Percentiles rank a stretch among this genome's conserved stretches.
These are phyloP conservation scores for Altica lythri DNA, from an alignment of 2,888 invertebrate species.

Conservation along the genomic window DNA sequence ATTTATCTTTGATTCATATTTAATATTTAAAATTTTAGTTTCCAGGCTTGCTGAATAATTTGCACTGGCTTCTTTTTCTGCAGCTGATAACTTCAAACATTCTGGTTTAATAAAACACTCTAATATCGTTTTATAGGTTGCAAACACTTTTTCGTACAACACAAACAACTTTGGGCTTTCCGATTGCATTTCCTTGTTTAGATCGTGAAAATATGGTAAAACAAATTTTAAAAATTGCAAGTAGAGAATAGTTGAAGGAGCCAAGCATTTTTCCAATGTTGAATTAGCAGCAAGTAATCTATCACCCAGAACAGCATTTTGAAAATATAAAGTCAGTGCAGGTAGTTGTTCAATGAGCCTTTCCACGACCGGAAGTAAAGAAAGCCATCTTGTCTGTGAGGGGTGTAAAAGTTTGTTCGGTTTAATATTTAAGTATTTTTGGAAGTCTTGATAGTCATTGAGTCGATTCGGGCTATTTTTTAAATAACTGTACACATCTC, in stretches of 20 bases:
- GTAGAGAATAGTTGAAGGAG: constrained; percentile 4
- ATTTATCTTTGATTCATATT: no score
- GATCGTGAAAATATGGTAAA: background rate
- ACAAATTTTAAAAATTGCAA: constrained; percentile 8
- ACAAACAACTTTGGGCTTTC: background rate
- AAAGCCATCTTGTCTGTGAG: constrained; percentile 1
- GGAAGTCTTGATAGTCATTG: constrained; percentile 20
- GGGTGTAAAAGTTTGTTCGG: no score
- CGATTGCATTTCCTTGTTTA: constrained; percentile 12
- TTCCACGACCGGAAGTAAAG: background rate
- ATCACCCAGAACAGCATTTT: background rate
- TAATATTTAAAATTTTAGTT: no score
- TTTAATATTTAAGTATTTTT: background rate
- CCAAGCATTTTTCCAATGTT: background rate
- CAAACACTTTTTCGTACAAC: no score
- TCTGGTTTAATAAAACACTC: no score
- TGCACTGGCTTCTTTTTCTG: no score
- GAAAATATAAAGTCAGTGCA: constrained; percentile 3
- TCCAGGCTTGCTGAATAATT: no score
- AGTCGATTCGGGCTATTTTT: constrained; percentile 37
- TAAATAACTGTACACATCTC: constrained; percentile 40
- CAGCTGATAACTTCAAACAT: no score
- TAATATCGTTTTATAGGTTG: no score
- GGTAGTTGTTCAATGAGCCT: background rate
- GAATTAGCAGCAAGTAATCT: background rate